Percentiles rank a stretch among this genome's conserved stretches.
These are phyloP conservation scores for Drosophila testacea DNA, from an alignment of 2,888 invertebrate genomes.

Conservation along the genomic window DNA sequence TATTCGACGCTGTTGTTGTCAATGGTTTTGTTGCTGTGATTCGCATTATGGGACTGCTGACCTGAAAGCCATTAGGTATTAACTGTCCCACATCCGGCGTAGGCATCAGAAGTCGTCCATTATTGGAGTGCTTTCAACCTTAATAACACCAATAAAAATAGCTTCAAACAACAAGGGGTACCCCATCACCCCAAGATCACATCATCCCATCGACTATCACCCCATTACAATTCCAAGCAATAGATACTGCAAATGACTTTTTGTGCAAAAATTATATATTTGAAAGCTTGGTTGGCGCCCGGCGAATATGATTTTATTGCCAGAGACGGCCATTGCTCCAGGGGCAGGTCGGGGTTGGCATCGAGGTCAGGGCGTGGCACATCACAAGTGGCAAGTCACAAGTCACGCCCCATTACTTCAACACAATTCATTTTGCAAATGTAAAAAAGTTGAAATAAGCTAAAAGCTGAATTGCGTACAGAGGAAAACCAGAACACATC, in stretches of 20 bases:
- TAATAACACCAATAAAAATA: constrained; percentile 77
- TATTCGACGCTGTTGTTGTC: constrained; percentile 38
- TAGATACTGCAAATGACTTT: constrained; percentile 70
- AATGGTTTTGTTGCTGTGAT: constrained; percentile 54
- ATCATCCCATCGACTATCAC: not conserved
- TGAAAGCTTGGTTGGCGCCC: constrained; percentile 84
- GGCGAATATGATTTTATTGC: constrained; percentile 83
- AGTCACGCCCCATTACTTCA: constrained; percentile 62
- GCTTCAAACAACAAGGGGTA: constrained; percentile 51
- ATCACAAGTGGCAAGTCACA: constrained; percentile 18
- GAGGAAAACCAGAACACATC: constrained; percentile 7
- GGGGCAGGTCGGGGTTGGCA: constrained; percentile 28
- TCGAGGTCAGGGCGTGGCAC: constrained; percentile 36
- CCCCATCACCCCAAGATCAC: not conserved
- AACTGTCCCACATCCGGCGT: constrained; percentile 63
- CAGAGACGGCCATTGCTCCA: constrained; percentile 52
- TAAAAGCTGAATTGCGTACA: constrained; percentile 42
- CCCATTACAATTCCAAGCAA: constrained; percentile 13
- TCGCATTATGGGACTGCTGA: constrained; percentile 72
- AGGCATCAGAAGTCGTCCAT: constrained; percentile 51
- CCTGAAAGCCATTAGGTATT: constrained; percentile 74
- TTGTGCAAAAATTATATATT: constrained; percentile 76
- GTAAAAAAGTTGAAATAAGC: constrained; percentile 69
- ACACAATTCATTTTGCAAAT: constrained; percentile 82
- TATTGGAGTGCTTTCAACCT: constrained; percentile 77